Evolutionary conservation across 2,888 invertebrate species (phyloP).

Genomic region (Eugnorisma glareosa): DNA sequence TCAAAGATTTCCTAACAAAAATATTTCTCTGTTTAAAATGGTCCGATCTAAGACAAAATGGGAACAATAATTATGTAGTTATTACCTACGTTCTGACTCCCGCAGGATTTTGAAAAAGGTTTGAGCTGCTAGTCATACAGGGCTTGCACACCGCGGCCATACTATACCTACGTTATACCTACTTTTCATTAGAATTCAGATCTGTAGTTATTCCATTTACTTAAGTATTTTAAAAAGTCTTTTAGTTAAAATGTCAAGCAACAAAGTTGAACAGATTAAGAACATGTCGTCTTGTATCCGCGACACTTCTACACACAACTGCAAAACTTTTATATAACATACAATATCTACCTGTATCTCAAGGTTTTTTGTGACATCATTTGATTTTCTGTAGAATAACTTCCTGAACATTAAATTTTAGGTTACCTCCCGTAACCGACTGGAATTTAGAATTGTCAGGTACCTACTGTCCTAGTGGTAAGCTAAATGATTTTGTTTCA

Average conservation of each 20-base stretch:
- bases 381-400: constrained; percentile 43
- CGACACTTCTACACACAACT: too few relatives aligned
- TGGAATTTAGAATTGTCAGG: constrained; percentile 43
- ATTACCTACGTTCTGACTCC: neutral
- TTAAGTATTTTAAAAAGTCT: neutral
- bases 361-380: constrained; percentile 18
- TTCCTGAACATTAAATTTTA: constrained; percentile 53
- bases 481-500: neutral
- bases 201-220: neutral
- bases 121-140: neutral
- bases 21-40: neutral
- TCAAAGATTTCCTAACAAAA: neutral
- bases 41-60: neutral
- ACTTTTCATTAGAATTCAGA: neutral
- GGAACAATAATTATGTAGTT: neutral
- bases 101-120: neutral
- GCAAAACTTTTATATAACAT: neutral
- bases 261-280: neutral
- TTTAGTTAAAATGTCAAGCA: neutral
- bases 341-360: constrained; percentile 36
- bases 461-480: neutral
- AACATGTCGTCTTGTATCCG: neutral
- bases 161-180: neutral
- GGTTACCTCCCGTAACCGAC: constrained; percentile 46
- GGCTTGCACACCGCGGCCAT: neutral